A percentile compares a stretch with the other conserved stretches of the same genome.
phyloP scores from a whole-genome alignment of 1,140 invertebrate species.

The Polyergus mexicanus region DNA sequence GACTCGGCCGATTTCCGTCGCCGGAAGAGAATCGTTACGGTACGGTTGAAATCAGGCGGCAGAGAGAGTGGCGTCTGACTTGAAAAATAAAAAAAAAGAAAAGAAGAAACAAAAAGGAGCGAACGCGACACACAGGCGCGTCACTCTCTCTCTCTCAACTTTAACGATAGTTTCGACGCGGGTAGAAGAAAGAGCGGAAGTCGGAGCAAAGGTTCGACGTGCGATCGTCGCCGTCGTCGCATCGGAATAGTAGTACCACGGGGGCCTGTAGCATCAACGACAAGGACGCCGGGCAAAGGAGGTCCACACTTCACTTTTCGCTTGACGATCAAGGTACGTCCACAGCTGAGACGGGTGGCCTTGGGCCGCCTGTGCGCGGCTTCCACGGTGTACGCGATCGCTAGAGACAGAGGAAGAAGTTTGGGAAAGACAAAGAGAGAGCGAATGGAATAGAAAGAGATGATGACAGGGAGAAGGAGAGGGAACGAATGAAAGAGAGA shows the following conservation, averaged over 20 bases:
- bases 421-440: conserved; percentile 64
- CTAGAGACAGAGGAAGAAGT: conserved; percentile 66
- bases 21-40: conserved; percentile 7
- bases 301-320: conserved; percentile 74
- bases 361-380: conserved; percentile 71
- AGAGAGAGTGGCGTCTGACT: not conserved
- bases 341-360: conserved; percentile 74
- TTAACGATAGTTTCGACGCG: conserved; percentile 3
- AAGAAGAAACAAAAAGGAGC: not conserved
- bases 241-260: conserved; percentile 69
- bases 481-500: conserved; percentile 23
- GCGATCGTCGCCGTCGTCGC: conserved; percentile 65
- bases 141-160: not conserved
- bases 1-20: conserved; percentile 13
- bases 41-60: conserved; percentile 22
- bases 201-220: conserved; percentile 48
- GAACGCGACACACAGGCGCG: not conserved
- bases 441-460: conserved; percentile 14
- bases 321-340: conserved; percentile 76
- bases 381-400: conserved; percentile 64
- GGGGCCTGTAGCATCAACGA: conserved; percentile 65
- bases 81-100: not conserved
- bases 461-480: conserved; percentile 5
- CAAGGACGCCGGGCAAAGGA: conserved; percentile 75
- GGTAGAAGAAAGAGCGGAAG: conserved; percentile 33